Conservation (phyloP, 2,888 invertebrate genomes). For the Iselma pallidipennis region DNA sequence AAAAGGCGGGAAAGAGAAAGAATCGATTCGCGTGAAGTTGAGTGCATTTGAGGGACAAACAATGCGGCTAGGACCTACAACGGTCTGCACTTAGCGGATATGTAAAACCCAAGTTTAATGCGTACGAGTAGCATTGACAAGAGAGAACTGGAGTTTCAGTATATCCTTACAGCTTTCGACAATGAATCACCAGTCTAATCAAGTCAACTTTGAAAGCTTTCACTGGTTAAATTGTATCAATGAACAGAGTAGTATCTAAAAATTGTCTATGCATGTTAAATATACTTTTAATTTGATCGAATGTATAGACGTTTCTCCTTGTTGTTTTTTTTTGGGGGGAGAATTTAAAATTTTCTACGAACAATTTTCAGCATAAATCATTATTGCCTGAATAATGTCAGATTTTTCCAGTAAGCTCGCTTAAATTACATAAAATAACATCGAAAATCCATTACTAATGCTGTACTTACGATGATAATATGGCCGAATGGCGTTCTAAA, state of each 20-base stretch:
- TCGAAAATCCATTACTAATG: slow-evolving; percentile 46
- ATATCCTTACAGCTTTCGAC: slow-evolving; percentile 39
- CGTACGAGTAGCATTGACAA: slow-evolving; percentile 25
- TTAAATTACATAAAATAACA: slow-evolving; percentile 53
- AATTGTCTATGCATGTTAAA: not conserved
- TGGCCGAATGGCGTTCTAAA: slow-evolving; percentile 6
- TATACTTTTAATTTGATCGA: no score
- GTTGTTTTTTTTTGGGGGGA: no score
- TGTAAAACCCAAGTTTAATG: slow-evolving; percentile 38
- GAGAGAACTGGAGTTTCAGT: not conserved
- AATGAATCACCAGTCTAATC: slow-evolving; percentile 50
- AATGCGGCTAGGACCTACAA: slow-evolving; percentile 46
- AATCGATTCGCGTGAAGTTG: slow-evolving; percentile 35
- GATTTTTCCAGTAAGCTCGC: not conserved
- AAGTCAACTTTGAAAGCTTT: slow-evolving; percentile 50
- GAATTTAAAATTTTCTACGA: not conserved
- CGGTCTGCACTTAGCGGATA: slow-evolving; percentile 50
- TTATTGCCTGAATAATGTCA: not conserved
- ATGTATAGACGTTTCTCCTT: no score
- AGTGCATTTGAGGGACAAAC: slow-evolving; percentile 48
- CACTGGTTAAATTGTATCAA: slow-evolving; percentile 37
- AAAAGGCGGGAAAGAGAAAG: slow-evolving; percentile 5
- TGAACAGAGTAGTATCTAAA: slow-evolving; percentile 35
- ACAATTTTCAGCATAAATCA: not conserved
- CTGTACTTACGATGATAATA: slow-evolving; percentile 14